Base-by-base conservation (phyloP, 2,888 invertebrate species). In the Melanostoma scalare region DNA sequence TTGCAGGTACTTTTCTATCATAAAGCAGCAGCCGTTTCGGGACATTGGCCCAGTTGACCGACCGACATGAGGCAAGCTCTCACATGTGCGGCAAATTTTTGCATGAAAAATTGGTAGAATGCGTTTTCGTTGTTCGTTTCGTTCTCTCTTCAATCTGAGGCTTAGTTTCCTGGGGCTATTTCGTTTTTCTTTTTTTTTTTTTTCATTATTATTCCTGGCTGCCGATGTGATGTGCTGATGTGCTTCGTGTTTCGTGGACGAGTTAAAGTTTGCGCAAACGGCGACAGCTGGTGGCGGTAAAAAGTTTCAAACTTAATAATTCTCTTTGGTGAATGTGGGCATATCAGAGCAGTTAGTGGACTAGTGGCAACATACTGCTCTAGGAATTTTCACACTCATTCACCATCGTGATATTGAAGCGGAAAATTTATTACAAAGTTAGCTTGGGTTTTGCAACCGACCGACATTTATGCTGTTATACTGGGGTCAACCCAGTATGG, bases 1-100 rank as follows among this genome's bases (percentile, higher is more conserved):
- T 85, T 85, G 72, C 61, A 85, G 85, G 80, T 85, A 85, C 79
- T 78, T 78, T 73, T 63, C 48, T 53, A 30, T 50, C 31, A 58
- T 33, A 56, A 36, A 48, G 9, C 42, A 6, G 31, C 20, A 20
- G 40, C 4, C 36, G 33, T 9, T 40, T 6, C 31, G 8, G 55
- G 36, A 20, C 36, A 35, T 35, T 35, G 60, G 58, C 58, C 20
- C 20, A 20, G 20, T 20, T 20, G 20, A 20, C 20, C 20, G 31
- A 10, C n/a, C 30, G 5, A 38, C 38, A 36, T 48, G 6, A 30
- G 38, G 38, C 30, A 10, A 8, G 50, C n/a, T 58, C 35, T 3
- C 6, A 10, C 35, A 46, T 68, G 68, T 75, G 60, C 67, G 58
- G 40, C 58, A 65, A 65, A 46, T 67, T 76, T 65, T 31, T 68